Percentiles rank a stretch among this genome's conserved stretches.
These are phyloP conservation scores for Buphagus erythrorhynchus DNA, from an alignment of 2,797 vertebrate species.

Conservation along the genomic window DNA sequence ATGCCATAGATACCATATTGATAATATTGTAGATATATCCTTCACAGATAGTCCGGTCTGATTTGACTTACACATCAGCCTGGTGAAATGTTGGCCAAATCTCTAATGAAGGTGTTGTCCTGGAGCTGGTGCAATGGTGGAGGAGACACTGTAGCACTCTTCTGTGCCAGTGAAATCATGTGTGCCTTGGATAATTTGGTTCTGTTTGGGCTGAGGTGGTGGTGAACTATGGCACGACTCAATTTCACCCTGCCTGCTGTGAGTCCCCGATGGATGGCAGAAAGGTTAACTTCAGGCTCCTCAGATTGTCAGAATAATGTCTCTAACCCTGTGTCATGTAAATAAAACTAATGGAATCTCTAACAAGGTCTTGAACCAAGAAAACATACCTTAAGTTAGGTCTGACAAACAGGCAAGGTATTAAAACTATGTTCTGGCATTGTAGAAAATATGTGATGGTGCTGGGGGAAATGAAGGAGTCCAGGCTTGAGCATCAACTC, in stretches of 20 bases:
- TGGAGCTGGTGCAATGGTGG: rapidly evolving
- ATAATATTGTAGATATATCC: background rate
- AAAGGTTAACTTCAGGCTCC: background rate
- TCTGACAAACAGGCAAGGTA: background rate
- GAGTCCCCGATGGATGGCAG: background rate
- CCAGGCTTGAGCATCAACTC: background rate
- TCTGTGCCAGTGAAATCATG: background rate
- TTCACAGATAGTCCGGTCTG: background rate
- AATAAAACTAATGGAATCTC: background rate
- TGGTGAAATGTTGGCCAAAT: background rate
- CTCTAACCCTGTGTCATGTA: background rate
- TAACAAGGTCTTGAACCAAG: background rate
- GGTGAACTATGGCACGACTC: background rate
- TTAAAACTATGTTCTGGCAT: background rate
- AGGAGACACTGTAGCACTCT: background rate
- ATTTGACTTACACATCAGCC: background rate
- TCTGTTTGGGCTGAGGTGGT: background rate
- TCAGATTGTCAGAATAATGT: background rate
- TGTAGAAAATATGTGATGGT: rapidly evolving
- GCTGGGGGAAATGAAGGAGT: background rate
- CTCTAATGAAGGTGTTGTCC: background rate
- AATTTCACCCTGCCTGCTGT: background rate
- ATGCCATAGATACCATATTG: background rate
- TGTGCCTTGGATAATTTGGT: background rate
- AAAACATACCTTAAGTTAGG: background rate